These are phyloP conservation scores for Caranx ignobilis DNA, from an alignment of 2,113 vertebrate genomes.

Conservation along the genomic window DNA sequence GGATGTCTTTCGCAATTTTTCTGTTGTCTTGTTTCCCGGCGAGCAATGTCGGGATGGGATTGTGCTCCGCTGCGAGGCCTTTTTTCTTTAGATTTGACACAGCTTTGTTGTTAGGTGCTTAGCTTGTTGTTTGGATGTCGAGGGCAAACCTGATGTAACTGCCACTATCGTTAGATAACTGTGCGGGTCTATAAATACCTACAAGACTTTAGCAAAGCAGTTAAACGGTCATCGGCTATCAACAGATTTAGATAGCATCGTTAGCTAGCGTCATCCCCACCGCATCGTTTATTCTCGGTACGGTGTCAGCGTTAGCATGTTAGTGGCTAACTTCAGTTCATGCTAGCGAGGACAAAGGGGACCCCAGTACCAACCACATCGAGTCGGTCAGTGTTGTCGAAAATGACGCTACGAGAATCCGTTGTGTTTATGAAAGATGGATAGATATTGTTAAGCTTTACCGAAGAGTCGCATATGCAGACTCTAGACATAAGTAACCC, in stretches of 20 bases:
- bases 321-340: constrained; percentile 52
- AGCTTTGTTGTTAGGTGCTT: constrained; percentile 40
- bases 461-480: not conserved
- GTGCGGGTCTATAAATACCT: not conserved
- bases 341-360: constrained; percentile 81
- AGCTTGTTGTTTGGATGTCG: not conserved
- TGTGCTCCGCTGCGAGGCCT: constrained; percentile 74
- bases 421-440: not conserved
- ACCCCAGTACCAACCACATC: constrained; percentile 30
- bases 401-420: not conserved
- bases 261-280: constrained; percentile 49
- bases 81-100: constrained; percentile 51
- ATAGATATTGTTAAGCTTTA: not conserved
- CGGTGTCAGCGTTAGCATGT: constrained; percentile 60
- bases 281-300: constrained; percentile 52
- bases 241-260: constrained; percentile 66
- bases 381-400: constrained; percentile 15
- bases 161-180: not conserved
- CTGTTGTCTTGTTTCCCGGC: constrained; percentile 79
- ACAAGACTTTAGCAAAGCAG: not conserved
- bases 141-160: not conserved
- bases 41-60: constrained; percentile 78
- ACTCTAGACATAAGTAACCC: not conserved
- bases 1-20: constrained; percentile 70
- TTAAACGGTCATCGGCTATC: constrained; percentile 7